Base-by-base conservation (phyloP, 1,140 invertebrate species). In the Lepidurus packardi region DNA sequence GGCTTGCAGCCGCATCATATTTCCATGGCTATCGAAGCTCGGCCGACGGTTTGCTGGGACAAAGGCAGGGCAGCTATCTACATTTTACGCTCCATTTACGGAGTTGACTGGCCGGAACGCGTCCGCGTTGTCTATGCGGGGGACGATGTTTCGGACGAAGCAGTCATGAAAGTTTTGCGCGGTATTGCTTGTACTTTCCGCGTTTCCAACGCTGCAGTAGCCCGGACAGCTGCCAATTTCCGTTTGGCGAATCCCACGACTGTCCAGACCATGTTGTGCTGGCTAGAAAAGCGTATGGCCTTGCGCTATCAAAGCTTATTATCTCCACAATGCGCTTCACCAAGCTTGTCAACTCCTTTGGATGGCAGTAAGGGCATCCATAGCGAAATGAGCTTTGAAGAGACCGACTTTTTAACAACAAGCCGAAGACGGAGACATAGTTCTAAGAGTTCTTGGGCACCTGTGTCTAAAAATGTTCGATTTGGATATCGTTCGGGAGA, bases 61-160 rank as follows among this genome's bases (percentile, higher is more conserved):
- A 84, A 85, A 78, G 85, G 85, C 45, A 80, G 84, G 73, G 86
- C 85, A 77, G 83, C 85, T 7, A 83, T 85, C 65, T 84, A 86
- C 80, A 85, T 86, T 78, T 80, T 86, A 8, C 81, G 84, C 73
- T 84, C 83, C 4, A 82, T 83, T 1, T 85, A 84, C 79, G 86
- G 86, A 5, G 83, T 84, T 1, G 85, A 86, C 74, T 86, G 85
- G 85, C 83, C 83, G 73, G 81, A 82, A 9, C 78, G 84, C 25
- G 83, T 86, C 41, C 81, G 82, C 3, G 82, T 81, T 43, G 83
- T 86, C 76, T 86, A 85, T 77, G 84, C 84, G 34, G 86, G 86
- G 1, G 85, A 86, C 79, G 85, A 86, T 80, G 82, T 81, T 4
- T 85, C 84, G 73, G 85, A 86, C 78, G 85, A 86, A 76, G 84